Evolutionary conservation across 2,113 vertebrate species (phyloP).

Genomic region (Baryphthengus martii): DNA sequence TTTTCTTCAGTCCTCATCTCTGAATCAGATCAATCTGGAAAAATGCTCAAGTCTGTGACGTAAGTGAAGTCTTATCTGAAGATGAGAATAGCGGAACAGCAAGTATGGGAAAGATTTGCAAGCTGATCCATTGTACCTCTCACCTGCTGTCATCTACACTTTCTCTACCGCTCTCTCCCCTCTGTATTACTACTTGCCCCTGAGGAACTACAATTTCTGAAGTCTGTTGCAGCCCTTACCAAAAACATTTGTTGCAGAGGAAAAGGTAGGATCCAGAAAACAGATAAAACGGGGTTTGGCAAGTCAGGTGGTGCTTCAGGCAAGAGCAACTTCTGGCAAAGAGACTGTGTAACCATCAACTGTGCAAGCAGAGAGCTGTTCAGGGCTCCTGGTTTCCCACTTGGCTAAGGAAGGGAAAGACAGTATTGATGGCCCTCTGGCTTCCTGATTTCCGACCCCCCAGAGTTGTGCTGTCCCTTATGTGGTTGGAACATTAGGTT

Average conservation of each 20-base stretch:
- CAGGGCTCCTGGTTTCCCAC: background rate
- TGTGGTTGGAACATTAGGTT: background rate
- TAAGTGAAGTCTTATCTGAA: background rate
- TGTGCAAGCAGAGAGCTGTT: fast-evolving
- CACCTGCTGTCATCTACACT: background rate
- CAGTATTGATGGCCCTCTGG: background rate
- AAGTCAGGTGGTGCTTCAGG: background rate
- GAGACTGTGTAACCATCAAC: background rate
- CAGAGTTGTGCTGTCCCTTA: background rate
- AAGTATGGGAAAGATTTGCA: background rate
- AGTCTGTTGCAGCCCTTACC: background rate
- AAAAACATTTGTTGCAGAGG: background rate
- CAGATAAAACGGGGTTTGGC: background rate
- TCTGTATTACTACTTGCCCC: background rate
- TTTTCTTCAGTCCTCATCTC: background rate
- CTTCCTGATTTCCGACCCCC: background rate
- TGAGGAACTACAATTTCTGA: background rate
- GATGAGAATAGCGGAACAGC: background rate
- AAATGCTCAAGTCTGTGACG: background rate
- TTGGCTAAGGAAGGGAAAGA: background rate
- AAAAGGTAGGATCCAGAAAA: background rate
- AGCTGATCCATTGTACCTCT: background rate
- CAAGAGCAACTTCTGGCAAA: background rate
- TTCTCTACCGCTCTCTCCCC: background rate
- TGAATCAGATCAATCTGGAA: background rate